Evolutionary conservation across 2,113 vertebrate species (phyloP).

Genomic region (Salvator merianae): DNA sequence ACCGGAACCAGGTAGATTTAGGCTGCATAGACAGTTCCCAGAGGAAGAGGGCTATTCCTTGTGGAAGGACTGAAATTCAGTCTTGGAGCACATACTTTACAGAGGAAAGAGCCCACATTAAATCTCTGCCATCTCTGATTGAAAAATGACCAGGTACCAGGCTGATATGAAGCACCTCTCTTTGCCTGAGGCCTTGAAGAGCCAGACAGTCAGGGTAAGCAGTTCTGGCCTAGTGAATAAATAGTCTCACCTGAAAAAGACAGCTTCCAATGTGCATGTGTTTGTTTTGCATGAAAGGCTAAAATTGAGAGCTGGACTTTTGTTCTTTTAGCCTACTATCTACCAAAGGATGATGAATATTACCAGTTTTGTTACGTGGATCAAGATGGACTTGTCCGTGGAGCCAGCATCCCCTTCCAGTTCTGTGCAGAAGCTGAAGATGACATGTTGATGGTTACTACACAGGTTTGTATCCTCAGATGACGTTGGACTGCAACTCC

Average conservation of each 20-base stretch:
- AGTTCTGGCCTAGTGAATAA: too few species aligned
- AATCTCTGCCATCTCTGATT: not conserved
- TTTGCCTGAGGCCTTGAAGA: not conserved
- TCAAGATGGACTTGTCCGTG: conserved; percentile 68
- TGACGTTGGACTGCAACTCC: too few species aligned
- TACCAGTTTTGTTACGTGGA: conserved; percentile 81
- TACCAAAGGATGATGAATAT: conserved; percentile 76
- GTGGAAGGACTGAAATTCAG: not conserved
- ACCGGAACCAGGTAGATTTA: too few species aligned
- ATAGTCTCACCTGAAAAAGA: not conserved
- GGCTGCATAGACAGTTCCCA: too few species aligned
- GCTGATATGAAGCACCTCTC: not conserved
- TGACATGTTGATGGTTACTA: conserved; percentile 73
- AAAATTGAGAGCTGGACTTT: not conserved
- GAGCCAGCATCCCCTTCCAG: conserved; percentile 75
- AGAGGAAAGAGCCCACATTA: not conserved
- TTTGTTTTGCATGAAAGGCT: not conserved
- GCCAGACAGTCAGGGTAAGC: not conserved
- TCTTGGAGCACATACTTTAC: not conserved
- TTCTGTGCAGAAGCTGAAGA: conserved; percentile 68
- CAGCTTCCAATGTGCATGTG: not conserved
- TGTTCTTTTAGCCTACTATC: conserved; percentile 73
- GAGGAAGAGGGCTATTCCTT: not conserved
- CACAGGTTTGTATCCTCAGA: conserved; percentile 56
- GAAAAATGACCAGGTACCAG: not conserved